These are phyloP conservation scores for Dendrocopos noguchii DNA, from an alignment of 2,113 vertebrate genomes.

Conservation along the genomic window DNA sequence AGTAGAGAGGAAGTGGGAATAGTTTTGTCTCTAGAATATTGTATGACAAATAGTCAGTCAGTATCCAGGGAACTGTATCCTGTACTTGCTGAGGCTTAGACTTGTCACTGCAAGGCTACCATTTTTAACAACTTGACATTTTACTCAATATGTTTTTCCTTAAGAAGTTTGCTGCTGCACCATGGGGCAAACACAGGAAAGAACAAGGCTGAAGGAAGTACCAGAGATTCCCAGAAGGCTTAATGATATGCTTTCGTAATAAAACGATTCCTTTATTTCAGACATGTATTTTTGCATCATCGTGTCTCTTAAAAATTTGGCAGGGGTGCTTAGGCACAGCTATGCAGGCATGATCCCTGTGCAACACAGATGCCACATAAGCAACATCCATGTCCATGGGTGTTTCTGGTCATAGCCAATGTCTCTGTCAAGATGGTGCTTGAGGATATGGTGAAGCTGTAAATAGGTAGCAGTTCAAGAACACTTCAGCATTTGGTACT, in stretches of 20 bases:
- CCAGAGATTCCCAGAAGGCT: background rate
- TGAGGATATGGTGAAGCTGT: background rate
- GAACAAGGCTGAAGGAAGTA: background rate
- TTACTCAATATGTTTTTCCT: conserved; percentile 3
- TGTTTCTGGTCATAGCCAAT: conserved; percentile 68
- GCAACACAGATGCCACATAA: conserved; percentile 71
- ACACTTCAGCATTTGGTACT: background rate
- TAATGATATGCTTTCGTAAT: background rate
- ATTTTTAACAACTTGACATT: conserved; percentile 51
- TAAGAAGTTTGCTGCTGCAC: background rate
- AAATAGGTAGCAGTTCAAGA: background rate
- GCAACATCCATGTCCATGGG: conserved; percentile 60
- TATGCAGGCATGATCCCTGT: conserved; percentile 23
- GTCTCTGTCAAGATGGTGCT: conserved; percentile 45
- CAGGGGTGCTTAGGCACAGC: background rate
- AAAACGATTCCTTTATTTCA: background rate
- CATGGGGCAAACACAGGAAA: background rate
- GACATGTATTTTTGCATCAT: conserved; percentile 18
- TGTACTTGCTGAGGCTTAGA: background rate
- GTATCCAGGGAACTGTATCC: background rate
- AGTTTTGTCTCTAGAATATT: background rate
- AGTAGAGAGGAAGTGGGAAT: background rate
- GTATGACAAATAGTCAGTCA: background rate
- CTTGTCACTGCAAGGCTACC: background rate
- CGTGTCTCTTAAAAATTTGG: background rate